These are phyloP conservation scores for Cryptus viduatorius DNA, from an alignment of 2,888 invertebrate genomes.

Conservation along the genomic window DNA sequence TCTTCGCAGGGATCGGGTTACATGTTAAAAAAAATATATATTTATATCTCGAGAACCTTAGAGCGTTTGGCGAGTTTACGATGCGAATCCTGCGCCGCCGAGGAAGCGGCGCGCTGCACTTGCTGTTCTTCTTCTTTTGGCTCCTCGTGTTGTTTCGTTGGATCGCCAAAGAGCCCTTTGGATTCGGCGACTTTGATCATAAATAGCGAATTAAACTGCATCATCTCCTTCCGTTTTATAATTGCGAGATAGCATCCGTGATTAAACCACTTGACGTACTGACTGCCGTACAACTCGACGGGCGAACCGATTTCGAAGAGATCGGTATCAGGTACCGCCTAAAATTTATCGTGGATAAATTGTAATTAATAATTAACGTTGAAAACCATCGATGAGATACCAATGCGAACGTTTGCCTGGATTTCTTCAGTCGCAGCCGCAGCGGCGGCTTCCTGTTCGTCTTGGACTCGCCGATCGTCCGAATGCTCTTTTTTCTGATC, in stretches of 20 bases:
- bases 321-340: constrained; percentile 89
- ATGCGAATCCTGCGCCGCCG: constrained; percentile 56
- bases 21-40: background rate
- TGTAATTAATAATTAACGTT: background rate
- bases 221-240: constrained; percentile 91
- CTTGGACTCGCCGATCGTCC: constrained; percentile 68
- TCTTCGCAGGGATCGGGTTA: background rate
- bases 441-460: constrained; percentile 67
- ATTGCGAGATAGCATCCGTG: constrained; percentile 89
- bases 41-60: constrained; percentile 67
- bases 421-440: constrained; percentile 60
- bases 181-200: constrained; percentile 94
- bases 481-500: constrained; percentile 59
- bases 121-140: constrained; percentile 79
- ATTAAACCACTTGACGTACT: constrained; percentile 84
- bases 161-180: constrained; percentile 90
- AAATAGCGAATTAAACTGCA: constrained; percentile 92
- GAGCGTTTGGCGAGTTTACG: constrained; percentile 71
- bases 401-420: constrained; percentile 53
- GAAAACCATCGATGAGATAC: background rate
- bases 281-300: constrained; percentile 87
- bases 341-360: constrained; percentile 29
- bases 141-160: constrained; percentile 74
- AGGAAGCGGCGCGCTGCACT: constrained; percentile 70
- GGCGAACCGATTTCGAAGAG: constrained; percentile 89